These are phyloP conservation scores for Bruchidius siliquastri DNA, from an alignment of 2,888 invertebrate species.

Conservation along the genomic window DNA sequence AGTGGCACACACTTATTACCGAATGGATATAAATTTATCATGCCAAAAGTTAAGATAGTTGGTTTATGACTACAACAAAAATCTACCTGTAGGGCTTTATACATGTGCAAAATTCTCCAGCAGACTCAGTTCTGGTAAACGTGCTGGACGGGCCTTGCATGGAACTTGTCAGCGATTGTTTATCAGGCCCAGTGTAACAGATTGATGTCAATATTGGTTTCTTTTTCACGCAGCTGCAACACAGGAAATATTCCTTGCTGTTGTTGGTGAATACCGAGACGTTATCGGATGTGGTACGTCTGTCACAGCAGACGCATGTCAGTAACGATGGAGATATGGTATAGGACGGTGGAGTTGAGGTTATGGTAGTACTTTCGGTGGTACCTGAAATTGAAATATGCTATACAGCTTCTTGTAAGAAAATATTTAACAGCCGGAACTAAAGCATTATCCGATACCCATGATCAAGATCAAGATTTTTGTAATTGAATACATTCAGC, in stretches of 20 bases:
- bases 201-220: constrained; percentile 17
- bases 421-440: too few species aligned
- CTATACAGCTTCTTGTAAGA: too few species aligned
- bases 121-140: neutral
- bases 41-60: too few species aligned
- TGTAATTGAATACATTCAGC: too few species aligned
- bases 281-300: constrained; percentile 15
- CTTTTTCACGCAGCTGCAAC: constrained; percentile 22
- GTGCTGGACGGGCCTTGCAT: neutral
- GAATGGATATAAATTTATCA: too few species aligned
- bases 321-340: constrained; percentile 6
- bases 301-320: constrained; percentile 27
- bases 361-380: neutral
- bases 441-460: too few species aligned
- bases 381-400: constrained; percentile 6
- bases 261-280: constrained; percentile 17
- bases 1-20: too few species aligned
- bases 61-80: too few species aligned
- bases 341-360: constrained; percentile 1
- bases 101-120: constrained; percentile 27
- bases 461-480: too few species aligned
- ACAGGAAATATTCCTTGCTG: constrained; percentile 20
- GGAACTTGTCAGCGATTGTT: constrained; percentile 1
- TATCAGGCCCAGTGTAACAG: constrained; percentile 21
- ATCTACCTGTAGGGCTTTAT: constrained; percentile 10